A percentile compares a stretch with the other conserved stretches of the same genome.
phyloP scores from a whole-genome alignment of 2,797 vertebrate species.

The Acestrorhynchus altus region DNA sequence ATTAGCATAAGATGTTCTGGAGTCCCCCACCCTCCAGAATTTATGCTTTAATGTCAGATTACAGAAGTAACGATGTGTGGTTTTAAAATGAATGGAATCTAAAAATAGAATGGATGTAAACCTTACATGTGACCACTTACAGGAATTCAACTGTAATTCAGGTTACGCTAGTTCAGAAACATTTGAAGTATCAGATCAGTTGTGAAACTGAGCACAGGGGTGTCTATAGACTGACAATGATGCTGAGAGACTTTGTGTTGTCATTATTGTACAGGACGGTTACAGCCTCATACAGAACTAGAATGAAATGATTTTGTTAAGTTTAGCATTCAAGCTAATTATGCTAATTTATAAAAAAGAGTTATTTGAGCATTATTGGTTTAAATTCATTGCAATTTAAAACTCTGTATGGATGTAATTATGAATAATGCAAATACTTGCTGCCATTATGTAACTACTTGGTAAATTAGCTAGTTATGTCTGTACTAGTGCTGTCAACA shows the following conservation, averaged over 20 bases:
- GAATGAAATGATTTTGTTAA: too few species aligned
- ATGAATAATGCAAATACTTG: too few species aligned
- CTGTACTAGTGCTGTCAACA: too few species aligned
- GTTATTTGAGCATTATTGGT: too few species aligned
- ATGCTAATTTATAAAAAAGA: too few species aligned
- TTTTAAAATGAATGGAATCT: conserved; percentile 52
- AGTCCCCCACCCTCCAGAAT: conserved; percentile 24
- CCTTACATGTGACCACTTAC: conserved; percentile 69
- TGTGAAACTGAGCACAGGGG: conserved; percentile 67
- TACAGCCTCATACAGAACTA: conserved; percentile 30
- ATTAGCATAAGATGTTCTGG: conserved; percentile 32
- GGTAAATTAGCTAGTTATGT: too few species aligned
- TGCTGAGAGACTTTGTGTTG: conserved; percentile 10
- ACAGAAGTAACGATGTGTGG: conserved; percentile 53
- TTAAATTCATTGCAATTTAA: too few species aligned
- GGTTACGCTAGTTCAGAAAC: conserved; percentile 67
- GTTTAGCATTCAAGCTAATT: too few species aligned
- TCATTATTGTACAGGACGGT: conserved; percentile 2
- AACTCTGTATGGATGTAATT: too few species aligned
- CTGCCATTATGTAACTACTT: too few species aligned
- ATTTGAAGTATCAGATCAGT: conserved; percentile 70
- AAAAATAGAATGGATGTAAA: conserved; percentile 63
- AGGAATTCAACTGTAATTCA: conserved; percentile 67
- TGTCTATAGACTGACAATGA: conserved; percentile 53
- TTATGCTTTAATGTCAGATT: conserved; percentile 40